Evolutionary conservation across 2,113 vertebrate species (phyloP), one percentile per base, ranked within the genome.

Genomic region (Cryptotis parvus): DNA sequence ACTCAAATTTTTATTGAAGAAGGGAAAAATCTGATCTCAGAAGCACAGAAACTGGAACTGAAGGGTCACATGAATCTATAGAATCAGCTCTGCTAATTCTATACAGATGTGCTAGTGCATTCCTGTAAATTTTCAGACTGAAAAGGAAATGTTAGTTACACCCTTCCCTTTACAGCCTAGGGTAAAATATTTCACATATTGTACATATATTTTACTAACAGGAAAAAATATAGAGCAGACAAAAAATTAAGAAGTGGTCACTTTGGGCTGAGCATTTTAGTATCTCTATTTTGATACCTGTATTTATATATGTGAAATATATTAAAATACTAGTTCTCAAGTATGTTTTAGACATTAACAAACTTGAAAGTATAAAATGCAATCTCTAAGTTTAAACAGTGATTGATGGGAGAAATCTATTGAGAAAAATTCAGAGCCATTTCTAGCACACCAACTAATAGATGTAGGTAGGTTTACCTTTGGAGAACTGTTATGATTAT

Each of bases 71-170:
- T 96, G 97, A 95, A 97, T 97, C 95, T 96, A 92, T 94, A 95
- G 95, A 94, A 96, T 87, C 93, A 96, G 93, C 89, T 93, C 92
- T 90, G 77, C 81, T 98, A 98, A 98, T 98, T 98, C 96, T 89
- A 95, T 96, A 97, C 97, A 98, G 97, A 98, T 98, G 98, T 98
- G 95, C 95, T 95, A 55, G 96, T 97, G 95, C 97, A 97, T 98
- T 98, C 97, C 97, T 98, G 96, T 97, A 97, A 96, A 97, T 97
- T 97, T 97, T 98, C 92, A 97, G 97, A 96, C 97, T 97, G 97
- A 96, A 98, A 97, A 98, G 97, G 97, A 98, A 98, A 98, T 97
- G 97, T 98, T 97, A 96, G 96, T 97, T 96, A 98, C 96, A 97
- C 95, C 85, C 95, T 97, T 95, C 94, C 91, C 93, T 92, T 93